Base-by-base conservation (phyloP, 2,797 vertebrate genomes). In the Gallinago nigripennis region DNA sequence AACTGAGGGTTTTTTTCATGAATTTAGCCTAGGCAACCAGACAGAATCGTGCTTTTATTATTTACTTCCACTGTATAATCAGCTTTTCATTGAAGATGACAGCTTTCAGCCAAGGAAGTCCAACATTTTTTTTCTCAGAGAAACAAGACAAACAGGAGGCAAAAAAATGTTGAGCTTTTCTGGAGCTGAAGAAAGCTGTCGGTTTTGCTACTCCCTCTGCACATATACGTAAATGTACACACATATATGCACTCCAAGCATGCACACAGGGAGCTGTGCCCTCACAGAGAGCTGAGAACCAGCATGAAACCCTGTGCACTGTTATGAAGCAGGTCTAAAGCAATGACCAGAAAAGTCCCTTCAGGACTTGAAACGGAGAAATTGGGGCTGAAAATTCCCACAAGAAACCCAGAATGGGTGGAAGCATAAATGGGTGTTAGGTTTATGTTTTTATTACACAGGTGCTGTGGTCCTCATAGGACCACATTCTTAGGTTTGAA, bases 31-130 rank as follows among this genome's bases (percentile, higher is more conserved):
- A 92, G 75, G 87, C 88, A 95, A 94, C 84, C 75, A 93, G 82
- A 56, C 37, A 58, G 79, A 95, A 92, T 82, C 53, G 57, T 80
- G 83, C 68, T 92, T 96, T 85, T 88, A 77, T 96, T 97, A 94
- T 96, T 95, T 92, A 88, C 88, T 95, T 94, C 65, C 71, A 85
- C 7, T 8, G 39, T 96, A 82, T 96, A 94, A 96, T 96, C 92
- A 95, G 83, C 78, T 94, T 92, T 96, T 96, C 90, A 84, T 72
- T 85, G 92, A 92, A 93, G 88, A 95, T 96, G 92, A 96, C 92
- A 95, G 91, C 78, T 96, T 95, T 96, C 81, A 92, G 68, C 86
- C 81, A 89, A 94, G 75, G 45, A 93, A 85, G 79, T 78, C 78
- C 78, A 77, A 70, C 35, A 6, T 31, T 85, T 53, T 69, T 86